Percentiles rank a stretch among this genome's conserved stretches.
Evolutionary conservation across 1,140 invertebrate species (phyloP).

Genomic region (Macrobrachium nipponense): DNA sequence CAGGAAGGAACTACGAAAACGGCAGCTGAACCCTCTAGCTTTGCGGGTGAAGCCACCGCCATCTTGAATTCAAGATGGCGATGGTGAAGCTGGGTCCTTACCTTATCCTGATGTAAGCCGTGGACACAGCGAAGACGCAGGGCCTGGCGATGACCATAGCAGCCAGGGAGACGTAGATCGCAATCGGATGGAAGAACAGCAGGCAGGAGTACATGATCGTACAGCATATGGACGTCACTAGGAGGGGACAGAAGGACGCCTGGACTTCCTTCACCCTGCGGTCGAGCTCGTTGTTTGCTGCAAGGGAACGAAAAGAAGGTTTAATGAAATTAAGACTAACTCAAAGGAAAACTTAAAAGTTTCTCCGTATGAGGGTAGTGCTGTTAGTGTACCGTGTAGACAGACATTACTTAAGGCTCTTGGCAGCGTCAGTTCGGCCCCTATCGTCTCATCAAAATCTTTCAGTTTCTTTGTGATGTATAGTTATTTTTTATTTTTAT

Average conservation of each 20-base stretch:
- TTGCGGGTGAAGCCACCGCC: not conserved
- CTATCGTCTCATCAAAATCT: too few relatives aligned
- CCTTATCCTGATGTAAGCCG: constrained; percentile 59
- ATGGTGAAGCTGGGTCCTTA: not conserved
- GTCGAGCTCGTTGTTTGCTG: constrained; percentile 29
- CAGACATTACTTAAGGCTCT: too few relatives aligned
- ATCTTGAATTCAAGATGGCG: too few relatives aligned
- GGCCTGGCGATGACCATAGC: constrained; percentile 51
- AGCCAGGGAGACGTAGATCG: constrained; percentile 50
- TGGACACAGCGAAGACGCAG: constrained; percentile 58
- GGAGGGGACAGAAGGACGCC: constrained; percentile 68
- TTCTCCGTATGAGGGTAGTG: too few relatives aligned
- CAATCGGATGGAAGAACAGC: constrained; percentile 45
- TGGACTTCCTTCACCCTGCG: constrained; percentile 84
- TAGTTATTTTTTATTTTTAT: not conserved
- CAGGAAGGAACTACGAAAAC: too few relatives aligned
- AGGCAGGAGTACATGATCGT: constrained; percentile 55
- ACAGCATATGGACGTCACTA: constrained; percentile 72
- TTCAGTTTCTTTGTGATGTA: too few relatives aligned
- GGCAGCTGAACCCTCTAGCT: too few relatives aligned
- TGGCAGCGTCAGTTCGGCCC: too few relatives aligned
- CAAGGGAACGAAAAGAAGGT: not conserved
- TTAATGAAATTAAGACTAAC: not conserved
- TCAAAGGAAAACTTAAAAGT: not conserved
- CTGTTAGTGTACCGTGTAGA: too few relatives aligned